Conservation (phyloP, 2,797 vertebrate species). For the Siniperca obscura region DNA sequence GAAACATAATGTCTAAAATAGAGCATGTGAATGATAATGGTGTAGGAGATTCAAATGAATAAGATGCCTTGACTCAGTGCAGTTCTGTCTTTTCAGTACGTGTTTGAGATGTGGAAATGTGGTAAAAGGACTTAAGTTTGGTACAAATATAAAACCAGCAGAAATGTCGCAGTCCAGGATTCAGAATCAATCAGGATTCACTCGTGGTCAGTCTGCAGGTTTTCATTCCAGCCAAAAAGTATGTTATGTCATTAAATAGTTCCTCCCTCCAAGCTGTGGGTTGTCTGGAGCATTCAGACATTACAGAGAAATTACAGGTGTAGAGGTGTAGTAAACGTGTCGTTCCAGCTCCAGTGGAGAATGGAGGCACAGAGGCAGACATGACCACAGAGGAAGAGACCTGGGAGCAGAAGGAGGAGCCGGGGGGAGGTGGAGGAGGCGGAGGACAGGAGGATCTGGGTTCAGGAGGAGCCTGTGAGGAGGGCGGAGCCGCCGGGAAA, state of each 20-base stretch:
- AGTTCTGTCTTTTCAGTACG: neutral
- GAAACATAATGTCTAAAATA: neutral
- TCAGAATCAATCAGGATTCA: slow-evolving; percentile 20
- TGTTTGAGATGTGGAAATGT: slow-evolving; percentile 1
- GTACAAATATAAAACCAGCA: slow-evolving; percentile 13
- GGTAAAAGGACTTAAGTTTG: neutral
- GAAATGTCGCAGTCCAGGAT: slow-evolving; percentile 1
- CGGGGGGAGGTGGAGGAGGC: slow-evolving; percentile 88
- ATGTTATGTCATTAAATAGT: neutral
- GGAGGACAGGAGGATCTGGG: slow-evolving; percentile 86
- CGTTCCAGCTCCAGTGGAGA: slow-evolving; percentile 89
- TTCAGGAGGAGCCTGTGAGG: slow-evolving; percentile 79
- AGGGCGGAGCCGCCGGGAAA: slow-evolving; percentile 81
- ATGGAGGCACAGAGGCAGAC: slow-evolving; percentile 91
- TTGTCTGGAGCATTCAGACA: neutral
- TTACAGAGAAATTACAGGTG: neutral
- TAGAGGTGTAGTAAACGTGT: neutral
- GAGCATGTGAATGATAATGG: neutral
- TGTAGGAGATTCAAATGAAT: neutral
- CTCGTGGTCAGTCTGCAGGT: neutral
- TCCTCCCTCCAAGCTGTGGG: slow-evolving; percentile 25
- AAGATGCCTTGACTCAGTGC: neutral
- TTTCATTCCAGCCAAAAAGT: slow-evolving; percentile 3
- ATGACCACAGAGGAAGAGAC: slow-evolving; percentile 95
- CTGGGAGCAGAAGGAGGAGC: slow-evolving; percentile 98